Base-by-base conservation (phyloP, 2,113 vertebrate species). In the Drymodes brunneopygia region DNA sequence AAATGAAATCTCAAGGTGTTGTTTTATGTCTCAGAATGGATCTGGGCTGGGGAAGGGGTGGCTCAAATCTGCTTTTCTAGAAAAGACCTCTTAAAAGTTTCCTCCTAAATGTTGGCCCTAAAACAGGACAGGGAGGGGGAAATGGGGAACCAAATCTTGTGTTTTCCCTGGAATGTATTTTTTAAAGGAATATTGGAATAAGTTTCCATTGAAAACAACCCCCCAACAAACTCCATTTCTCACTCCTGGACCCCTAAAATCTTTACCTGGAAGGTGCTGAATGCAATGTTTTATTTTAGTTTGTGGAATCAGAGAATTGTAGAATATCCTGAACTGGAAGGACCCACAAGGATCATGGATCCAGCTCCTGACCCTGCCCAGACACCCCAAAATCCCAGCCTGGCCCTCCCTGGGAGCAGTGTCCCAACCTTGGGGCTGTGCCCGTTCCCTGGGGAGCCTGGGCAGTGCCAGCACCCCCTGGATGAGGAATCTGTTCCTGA, bases 111-210 rank as follows among this genome's bases (percentile, higher is more conserved):
- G 11, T 38, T 11, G 9, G 38, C 38, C 38, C 38, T 38, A 38
- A 38, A 38, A 10, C 38, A 38, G 38, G 38, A 38, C 38, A 42
- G 42, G 90, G 74, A 72, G 74, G 60, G 38, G 31, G 27, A 58
- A 71, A 67, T n/a, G 38, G 27, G 11, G 35, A 66, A 57, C 80
- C 28, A 87, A 86, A 95, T 86, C 94, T 92, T 85, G 58, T 56
- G 92, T 66, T 92, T 91, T 82, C 72, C 77, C 71, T 66, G 96
- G 94, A 97, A 94, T 27, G 3, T 83, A 50, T 85, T 86, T 96
- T 89, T 74, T 80, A 82, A 92, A 97, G 93, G 94, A 94, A 72
- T 88, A 87, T 53, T 95, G 90, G 92, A 95, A 94, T 90, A 81
- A 58, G 71, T 94, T 91, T 90, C 88, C 92, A 81, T 45, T 79